Evolutionary conservation across 2,797 vertebrate species (phyloP), one percentile per base, ranked within the genome.

Genomic region (Falco rusticolus): DNA sequence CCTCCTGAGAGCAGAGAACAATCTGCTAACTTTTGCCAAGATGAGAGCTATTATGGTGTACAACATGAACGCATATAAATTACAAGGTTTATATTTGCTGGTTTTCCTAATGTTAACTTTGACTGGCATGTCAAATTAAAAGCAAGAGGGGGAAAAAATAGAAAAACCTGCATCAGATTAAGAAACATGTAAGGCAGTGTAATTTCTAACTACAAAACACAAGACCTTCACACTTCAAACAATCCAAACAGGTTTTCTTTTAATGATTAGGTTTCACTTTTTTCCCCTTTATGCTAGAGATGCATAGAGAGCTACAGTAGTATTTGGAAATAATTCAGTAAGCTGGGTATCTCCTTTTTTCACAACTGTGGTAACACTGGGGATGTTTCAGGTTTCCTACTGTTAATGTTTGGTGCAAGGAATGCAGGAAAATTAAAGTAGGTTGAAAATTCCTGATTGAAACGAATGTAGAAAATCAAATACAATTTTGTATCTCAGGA

Each of bases 211-310:
- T 79, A 39, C 45, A 94, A 80, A 91, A 94, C 47, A 70, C 47
- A 88, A 93, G 87, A 94, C 83, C 93, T 97, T 84, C 80, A 84
- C 45, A 91, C 79, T 96, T 97, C 75, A 94, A 95, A 80, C 53
- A 93, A 37, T 88, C 71, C 64, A 43, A 96, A 80, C 90, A 95
- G 84, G 74, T 97, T 97, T 96, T 95, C 78, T 89, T 97, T 95
- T 96, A 96, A 96, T 93, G 93, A 90, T 87, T 96, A 79, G 16
- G 74, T 86, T 95, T 92, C 63, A 60, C 68, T 82, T 94, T 83
- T 90, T 72, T 14, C 69, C 89, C 69, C 71, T 95, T 90, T 92
- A 47, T 95, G 22, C 60, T 72, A 28, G 15, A 74, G 64, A 79
- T 77, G 57, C 34, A 63, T 51, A 25, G 59, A 87, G 68, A 93